Conservation (phyloP, 2,797 vertebrate species). For the Rhinichthys osculus region DNA sequence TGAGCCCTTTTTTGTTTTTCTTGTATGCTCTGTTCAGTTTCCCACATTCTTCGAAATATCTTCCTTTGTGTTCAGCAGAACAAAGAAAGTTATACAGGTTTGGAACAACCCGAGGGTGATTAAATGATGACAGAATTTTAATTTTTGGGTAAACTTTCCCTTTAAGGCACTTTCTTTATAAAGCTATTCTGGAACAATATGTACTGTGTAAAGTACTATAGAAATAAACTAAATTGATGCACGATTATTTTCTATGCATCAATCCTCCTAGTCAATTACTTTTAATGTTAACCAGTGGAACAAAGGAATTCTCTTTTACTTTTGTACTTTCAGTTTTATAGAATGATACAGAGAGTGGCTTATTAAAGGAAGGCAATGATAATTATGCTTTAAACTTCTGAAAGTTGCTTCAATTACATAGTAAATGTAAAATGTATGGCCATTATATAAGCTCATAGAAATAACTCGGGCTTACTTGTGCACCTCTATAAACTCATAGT, state of each 20-base stretch:
- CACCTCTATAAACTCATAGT: constrained; percentile 86
- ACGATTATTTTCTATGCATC: too few species aligned
- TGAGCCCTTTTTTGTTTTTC: constrained; percentile 1
- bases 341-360: neutral
- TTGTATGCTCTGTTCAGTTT: neutral
- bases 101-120: too few species aligned
- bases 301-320: neutral
- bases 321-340: neutral
- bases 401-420: neutral
- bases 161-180: neutral
- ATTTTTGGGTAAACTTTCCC: neutral
- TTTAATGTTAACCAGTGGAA: neutral
- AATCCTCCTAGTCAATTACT: neutral
- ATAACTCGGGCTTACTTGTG: constrained; percentile 86
- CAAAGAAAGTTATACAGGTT: too few species aligned
- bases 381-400: neutral
- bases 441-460: neutral
- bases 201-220: neutral
- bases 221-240: neutral
- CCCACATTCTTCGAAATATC: too few species aligned
- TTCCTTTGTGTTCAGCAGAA: too few species aligned
- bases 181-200: neutral
- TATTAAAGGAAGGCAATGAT: neutral
- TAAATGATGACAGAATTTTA: too few species aligned
- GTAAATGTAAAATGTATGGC: neutral